Base-by-base conservation (phyloP, 2,113 vertebrate species). In the Macrotis lagotis region DNA sequence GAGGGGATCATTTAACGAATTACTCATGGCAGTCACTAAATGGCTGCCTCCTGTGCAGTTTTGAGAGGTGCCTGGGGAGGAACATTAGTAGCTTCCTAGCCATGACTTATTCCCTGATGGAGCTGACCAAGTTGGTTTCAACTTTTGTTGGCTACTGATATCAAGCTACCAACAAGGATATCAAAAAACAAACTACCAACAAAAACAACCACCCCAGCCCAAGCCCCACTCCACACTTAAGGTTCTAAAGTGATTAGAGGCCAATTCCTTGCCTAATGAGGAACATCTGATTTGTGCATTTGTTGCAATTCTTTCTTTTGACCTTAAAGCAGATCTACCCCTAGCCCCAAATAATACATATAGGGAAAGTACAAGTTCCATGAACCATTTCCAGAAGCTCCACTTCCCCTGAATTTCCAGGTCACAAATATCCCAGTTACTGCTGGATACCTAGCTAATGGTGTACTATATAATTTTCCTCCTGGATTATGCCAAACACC, bases 311-410 rank as follows among this genome's bases (percentile, higher is more conserved):
- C 97, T 96, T 97, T 96, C 97, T 98, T 51, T 97, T 98, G 97
- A 97, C 96, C 95, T 96, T 92, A 91, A 94, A 96, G 92, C 49
- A 92, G 95, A 93, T 96, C 91, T 96, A 88, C 93, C 91, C 66
- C 96, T 89, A 96, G 93, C 92, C 95, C 92, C 94, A 96, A 96
- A 93, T 0, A 50, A 92, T 96, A 97, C 97, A 97, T 97, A 97
- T 97, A 97, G 97, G 97, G 96, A 97, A 97, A 97, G 92, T 94
- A 94, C 48, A 92, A 48, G 95, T 97, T 97, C 95, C 93, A 97
- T 96, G 93, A 98, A 98, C 93, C 95, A 83, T 95, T 98, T 97
- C 96, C 97, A 96, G 88, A 97, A 97, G 97, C 94, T 96, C 28
- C 95, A 97, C 97, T 95, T 96, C 97, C 96, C 97, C 95, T 96